phyloP scores from a whole-genome alignment of 2,113 vertebrate species.

The Proteles cristata region DNA sequence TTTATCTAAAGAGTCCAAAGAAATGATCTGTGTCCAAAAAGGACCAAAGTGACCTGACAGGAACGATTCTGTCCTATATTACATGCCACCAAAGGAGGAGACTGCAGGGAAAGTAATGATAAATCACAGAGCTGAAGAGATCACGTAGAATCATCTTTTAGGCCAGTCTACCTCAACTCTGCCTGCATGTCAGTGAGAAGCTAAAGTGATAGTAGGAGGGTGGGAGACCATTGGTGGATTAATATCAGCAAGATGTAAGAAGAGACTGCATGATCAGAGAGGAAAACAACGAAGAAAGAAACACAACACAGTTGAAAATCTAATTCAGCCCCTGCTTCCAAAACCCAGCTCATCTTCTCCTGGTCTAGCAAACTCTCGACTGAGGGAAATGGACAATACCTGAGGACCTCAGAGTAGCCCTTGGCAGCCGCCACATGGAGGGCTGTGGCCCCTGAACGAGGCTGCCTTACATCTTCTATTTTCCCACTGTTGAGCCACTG shows the following conservation, averaged over 20 bases:
- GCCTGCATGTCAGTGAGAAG: background rate
- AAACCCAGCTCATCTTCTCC: conserved; percentile 30
- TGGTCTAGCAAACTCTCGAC: background rate
- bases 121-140: background rate
- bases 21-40: background rate
- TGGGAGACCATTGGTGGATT: background rate
- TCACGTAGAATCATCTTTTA: background rate
- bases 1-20: background rate
- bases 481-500: conserved; percentile 93
- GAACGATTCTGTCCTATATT: background rate
- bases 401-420: conserved; percentile 96
- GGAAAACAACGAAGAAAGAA: background rate
- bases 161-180: background rate
- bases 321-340: background rate
- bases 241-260: background rate
- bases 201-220: background rate
- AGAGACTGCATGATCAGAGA: background rate
- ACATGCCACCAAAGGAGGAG: background rate
- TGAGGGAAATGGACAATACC: conserved; percentile 83
- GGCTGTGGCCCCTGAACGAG: conserved; percentile 93
- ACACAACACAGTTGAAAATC: background rate
- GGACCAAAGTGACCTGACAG: background rate
- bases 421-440: conserved; percentile 97
- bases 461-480: conserved; percentile 88
- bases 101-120: background rate